phyloP scores from a whole-genome alignment of 92 coral and sea anemone species.

The Epizoanthus illoricatus region DNA sequence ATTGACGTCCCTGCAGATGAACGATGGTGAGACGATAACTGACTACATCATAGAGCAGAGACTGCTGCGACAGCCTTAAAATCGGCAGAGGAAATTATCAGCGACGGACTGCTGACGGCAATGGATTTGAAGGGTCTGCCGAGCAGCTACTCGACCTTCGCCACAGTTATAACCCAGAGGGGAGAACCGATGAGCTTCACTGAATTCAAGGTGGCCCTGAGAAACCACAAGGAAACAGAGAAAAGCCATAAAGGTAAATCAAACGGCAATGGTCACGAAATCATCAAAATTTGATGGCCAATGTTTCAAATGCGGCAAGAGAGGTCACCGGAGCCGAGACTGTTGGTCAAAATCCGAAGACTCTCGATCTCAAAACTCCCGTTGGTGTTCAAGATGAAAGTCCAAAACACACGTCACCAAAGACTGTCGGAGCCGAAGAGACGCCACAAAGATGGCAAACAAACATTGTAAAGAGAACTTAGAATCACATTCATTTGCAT shows the following conservation, averaged over 20 bases:
- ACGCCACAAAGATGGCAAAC: constrained; percentile 12
- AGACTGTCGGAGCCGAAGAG: not conserved
- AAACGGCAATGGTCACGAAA: constrained; percentile 1
- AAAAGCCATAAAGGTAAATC: constrained; percentile 29
- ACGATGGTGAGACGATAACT: not conserved
- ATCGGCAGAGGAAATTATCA: constrained; percentile 31
- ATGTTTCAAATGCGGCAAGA: constrained; percentile 10
- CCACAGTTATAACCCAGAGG: constrained; percentile 47
- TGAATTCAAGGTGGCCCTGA: constrained; percentile 53
- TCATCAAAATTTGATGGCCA: constrained; percentile 5
- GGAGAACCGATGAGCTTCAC: constrained; percentile 45
- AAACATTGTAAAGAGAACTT: not conserved
- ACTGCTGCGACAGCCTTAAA: constrained; percentile 42
- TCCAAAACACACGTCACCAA: not conserved
- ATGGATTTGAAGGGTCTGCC: no score
- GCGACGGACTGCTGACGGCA: constrained; percentile 39
- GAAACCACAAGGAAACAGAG: constrained; percentile 50
- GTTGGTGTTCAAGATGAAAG: not conserved
- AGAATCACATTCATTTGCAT: not conserved
- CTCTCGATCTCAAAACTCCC: no score
- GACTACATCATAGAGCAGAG: constrained; percentile 46
- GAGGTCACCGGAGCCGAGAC: not conserved
- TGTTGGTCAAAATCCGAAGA: constrained; percentile 16
- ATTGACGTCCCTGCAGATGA: no score
- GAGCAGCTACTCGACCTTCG: constrained; percentile 50